Percentiles rank a stretch among this genome's conserved stretches.
Evolutionary conservation across 2,888 invertebrate genomes (phyloP).

Genomic region (Alloplasta piceator): DNA sequence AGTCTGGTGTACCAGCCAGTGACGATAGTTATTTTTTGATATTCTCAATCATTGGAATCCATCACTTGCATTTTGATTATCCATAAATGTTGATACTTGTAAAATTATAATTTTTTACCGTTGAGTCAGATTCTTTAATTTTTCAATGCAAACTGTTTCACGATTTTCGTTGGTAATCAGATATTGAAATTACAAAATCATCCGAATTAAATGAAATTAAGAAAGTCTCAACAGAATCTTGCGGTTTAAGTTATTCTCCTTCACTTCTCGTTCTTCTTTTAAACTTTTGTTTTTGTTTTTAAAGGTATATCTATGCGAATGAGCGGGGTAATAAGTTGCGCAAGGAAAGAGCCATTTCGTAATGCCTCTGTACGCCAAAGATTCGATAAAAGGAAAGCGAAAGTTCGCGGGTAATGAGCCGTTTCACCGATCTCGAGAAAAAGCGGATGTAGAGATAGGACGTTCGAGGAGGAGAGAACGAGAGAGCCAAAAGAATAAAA

Average conservation of each 20-base stretch:
- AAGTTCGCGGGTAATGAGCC: conserved; percentile 61
- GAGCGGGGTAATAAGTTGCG: conserved; percentile 17
- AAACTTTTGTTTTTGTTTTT: conserved; percentile 15
- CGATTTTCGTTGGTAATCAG: no score
- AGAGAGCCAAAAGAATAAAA: conserved; percentile 3
- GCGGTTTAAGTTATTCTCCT: not conserved
- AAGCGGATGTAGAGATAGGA: conserved; percentile 4
- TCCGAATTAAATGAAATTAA: no score
- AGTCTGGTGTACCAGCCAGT: no score
- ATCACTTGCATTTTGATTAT: no score
- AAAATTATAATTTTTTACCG: no score
- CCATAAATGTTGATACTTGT: no score
- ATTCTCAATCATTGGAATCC: no score
- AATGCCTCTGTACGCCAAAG: conserved; percentile 35
- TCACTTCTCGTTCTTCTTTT: not conserved
- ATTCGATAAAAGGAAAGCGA: conserved; percentile 41
- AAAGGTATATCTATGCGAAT: conserved; percentile 5
- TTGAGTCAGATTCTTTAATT: no score
- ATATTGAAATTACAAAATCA: no score
- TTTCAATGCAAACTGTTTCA: no score
- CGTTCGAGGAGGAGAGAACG: not conserved
- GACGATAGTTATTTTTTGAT: no score
- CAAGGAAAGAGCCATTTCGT: conserved; percentile 28
- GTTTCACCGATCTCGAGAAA: conserved; percentile 57
- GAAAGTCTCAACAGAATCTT: no score